Evolutionary conservation across 1,140 invertebrate species (phyloP), one percentile per base, ranked within the genome.

Genomic region (Drosophila watanabei): DNA sequence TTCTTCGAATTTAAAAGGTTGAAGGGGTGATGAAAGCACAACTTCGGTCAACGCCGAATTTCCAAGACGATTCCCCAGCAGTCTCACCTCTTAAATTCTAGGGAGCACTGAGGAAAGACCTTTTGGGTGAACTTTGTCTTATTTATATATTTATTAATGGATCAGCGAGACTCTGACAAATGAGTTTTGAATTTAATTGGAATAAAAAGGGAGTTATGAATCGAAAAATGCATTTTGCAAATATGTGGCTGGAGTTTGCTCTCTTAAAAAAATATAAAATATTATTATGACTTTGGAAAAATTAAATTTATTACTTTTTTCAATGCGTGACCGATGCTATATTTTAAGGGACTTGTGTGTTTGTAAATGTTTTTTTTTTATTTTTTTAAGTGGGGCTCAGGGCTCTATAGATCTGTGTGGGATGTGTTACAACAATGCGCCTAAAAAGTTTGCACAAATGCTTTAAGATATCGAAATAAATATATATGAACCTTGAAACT

Each of bases 261-360:
- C 54, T 85, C 66, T 54, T 78, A 9, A 59, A 73, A 56, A 64
- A 61, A 65, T 52, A 64, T 45, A 75, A 69, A 56, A 63, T 64
- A 80, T 51, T 80, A 35, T 78, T 62, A 51, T 69, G 54, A 68
- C 49, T 73, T 82, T 65, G 61, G 32, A 69, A 60, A 71, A 35
- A 79, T 63, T 52, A 48, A 59, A 60, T 80, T 58, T 48, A 57
- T 39, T 57, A 57, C 14, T 24, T 39, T 56, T 76, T 65, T 69
- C 78, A 92, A 92, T 92, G 90, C 90, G 89, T 92, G 89, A 87
- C 89, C 89, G 83, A 92, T 90, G 79, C 78, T 85, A 72, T 51
- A 63, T 60, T 60, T 49, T 8, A 13, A 3, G 56, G 71, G 45
- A 41, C 68, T 9, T 28, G 70, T 73, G 46, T 45, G 30, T 62